Evolutionary conservation across 1,140 invertebrate genomes (phyloP), one percentile per base, ranked within the genome.

Genomic region (Campoletis sonorensis): DNA sequence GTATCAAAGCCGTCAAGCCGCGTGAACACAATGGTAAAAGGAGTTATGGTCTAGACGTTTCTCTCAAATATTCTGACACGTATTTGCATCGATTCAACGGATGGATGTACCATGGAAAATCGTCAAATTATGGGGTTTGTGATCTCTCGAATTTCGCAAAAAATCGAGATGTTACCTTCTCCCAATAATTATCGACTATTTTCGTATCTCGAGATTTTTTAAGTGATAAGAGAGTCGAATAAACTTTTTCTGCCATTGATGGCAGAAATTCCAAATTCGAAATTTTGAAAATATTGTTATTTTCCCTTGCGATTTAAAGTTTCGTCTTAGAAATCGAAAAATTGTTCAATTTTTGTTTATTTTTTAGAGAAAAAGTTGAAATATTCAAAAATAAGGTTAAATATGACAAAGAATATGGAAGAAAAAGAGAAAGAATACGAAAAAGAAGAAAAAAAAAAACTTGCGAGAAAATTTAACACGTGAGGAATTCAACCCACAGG

Each of bases 401-500:
- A 21, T n/a, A 70, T 4, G 61, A 7, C 30, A 26, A 23, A 30
- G 75, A 61, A 61, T 54, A 27, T 23, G 18, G 27, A 73, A 30
- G 26, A 13, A 26, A 64, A 64, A 58, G 15, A 75, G 11, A n/a
- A 54, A 18, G 26, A 27, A 58, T 18, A n/a, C n/a, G 26, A 30
- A 30, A 33, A 33, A 70, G 8, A 70, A 30, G 26, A 37, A 18
- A n/a, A 18, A 70, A 33, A 21, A 18, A 70, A 33, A 21, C 67
- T 70, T 4, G 67, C 30, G 27, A 78, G 30, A 79, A 82, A 73
- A 67, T 68, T 37, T 79, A 79, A 82, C 78, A 79, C 78, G 71
- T 73, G 58, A 58, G 73, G 76, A 83, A 83, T 81, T 79, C 82
- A 83, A 81, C 79, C 79, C 79, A 81, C 82, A 73, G 76, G 49